Percentiles rank a stretch among this genome's conserved stretches.
These are phyloP conservation scores for Baronia brevicornis DNA, from an alignment of 2,888 invertebrate genomes.

Conservation along the genomic window DNA sequence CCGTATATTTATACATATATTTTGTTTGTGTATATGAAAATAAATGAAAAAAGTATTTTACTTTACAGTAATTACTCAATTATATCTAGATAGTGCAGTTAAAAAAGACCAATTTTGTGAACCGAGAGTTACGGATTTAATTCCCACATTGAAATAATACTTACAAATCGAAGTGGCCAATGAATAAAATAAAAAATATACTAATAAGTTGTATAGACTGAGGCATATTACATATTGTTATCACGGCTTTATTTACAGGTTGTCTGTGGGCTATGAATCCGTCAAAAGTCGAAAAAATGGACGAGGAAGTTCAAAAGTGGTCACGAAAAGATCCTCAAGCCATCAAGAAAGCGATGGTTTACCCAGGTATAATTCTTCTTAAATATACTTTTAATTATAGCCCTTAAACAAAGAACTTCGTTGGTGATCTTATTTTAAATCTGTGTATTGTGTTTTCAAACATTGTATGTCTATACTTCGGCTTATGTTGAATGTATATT, in stretches of 20 bases:
- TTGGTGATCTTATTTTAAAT: not conserved
- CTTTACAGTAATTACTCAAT: no score
- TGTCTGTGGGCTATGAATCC: slow-evolving; percentile 99
- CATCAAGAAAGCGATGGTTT: slow-evolving; percentile 94
- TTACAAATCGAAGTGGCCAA: no score
- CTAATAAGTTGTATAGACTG: not conserved
- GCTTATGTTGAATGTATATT: no score
- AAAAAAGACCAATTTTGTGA: no score
- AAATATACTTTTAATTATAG: not conserved
- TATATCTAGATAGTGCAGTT: no score
- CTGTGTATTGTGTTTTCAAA: no score
- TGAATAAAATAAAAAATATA: no score
- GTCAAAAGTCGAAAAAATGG: slow-evolving; percentile 95
- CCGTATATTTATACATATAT: no score
- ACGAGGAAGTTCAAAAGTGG: slow-evolving; percentile 98
- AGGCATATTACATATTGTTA: not conserved
- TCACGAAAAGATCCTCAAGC: slow-evolving; percentile 95
- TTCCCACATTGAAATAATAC: no score
- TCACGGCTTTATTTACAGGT: slow-evolving; percentile 49
- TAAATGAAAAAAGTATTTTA: not conserved
- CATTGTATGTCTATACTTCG: no score
- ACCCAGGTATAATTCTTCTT: slow-evolving; percentile 79
- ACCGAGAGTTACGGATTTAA: no score
- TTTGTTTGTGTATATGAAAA: slow-evolving; percentile 1
- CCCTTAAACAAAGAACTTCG: not conserved